A percentile compares a stretch with the other conserved stretches of the same genome.
Conservation (phyloP, 92 coral and sea anemone genomes). For the Micromussa lordhowensis region DNA sequence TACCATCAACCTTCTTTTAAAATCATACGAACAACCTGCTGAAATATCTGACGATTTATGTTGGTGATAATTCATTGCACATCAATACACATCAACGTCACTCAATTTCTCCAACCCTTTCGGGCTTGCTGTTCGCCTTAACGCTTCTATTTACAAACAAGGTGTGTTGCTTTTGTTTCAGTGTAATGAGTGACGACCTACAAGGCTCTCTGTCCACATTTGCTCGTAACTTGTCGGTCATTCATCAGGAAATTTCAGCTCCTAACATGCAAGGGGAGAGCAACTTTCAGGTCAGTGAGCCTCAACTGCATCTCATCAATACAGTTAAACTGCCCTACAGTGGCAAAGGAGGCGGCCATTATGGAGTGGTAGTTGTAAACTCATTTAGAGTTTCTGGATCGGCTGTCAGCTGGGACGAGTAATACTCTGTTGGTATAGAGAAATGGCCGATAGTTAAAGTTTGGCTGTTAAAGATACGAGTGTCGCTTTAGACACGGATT, state of each 20-base stretch:
- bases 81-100: neutral
- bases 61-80: neutral
- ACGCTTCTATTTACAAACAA: neutral
- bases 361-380: no score
- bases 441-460: neutral
- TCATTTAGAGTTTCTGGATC: neutral
- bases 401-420: neutral
- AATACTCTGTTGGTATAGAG: neutral
- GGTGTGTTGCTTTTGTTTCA: constrained; percentile 30
- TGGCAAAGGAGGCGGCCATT: no score
- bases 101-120: neutral
- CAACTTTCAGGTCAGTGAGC: constrained; percentile 84
- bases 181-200: constrained; percentile 99
- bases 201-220: constrained; percentile 98
- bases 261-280: constrained; percentile 99
- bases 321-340: no score
- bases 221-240: constrained; percentile 96
- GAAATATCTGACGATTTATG: neutral
- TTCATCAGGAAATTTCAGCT: constrained; percentile 99
- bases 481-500: neutral
- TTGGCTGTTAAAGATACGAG: neutral
- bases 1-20: neutral
- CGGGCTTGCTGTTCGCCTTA: neutral
- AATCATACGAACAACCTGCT: neutral
- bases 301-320: neutral